Base-by-base conservation (phyloP, 2,888 invertebrate species). In the Pocota personata region DNA sequence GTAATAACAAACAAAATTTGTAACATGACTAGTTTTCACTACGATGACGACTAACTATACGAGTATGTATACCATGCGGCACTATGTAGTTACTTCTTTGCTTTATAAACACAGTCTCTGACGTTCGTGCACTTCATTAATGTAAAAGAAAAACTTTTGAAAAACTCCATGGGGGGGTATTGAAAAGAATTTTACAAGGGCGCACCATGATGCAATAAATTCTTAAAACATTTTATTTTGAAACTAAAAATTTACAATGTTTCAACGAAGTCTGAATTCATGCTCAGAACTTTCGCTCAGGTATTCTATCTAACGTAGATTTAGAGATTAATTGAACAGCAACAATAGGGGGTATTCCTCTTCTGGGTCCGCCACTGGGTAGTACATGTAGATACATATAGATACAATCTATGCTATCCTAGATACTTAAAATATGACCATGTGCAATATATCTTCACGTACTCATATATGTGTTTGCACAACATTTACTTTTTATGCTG, bases 381-480 rank as follows among this genome's bases (percentile, higher is more conserved):
- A 10, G 10, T 1, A 32, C 4, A 10, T 0, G 16, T 52, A 27
- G 7, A 16, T 30, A 12, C 16, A 46, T 8, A 30, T 16, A 64
- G 6, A 62, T 62, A 16, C 16, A 14, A 43, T 3, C 21, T 40
- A 40, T 21, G 7, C 58, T 37, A 40, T 27, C 27, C 0, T 43
- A 43, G 14, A 48, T 64, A 64, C 32, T 48, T 64, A 21, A 46
- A 46, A 50, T 37, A 37, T 37, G 37, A 52, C 14, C n/a, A 66
- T 50, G 24, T 50, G 50, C 14, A 52, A 66, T 66, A 52, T 43
- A 40, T 19, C 40, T 30, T 58, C 57, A 71, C 46, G 19, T 71
- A 21, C 43, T 24, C 2, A 3, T 37, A 35, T 32, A 19, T 19
- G 0, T 37, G n/a, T 46, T 58, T 57, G 46, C 71, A 43, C 43